Evolutionary conservation across 1,140 invertebrate genomes (phyloP).

Genomic region (Dreissena polymorpha): DNA sequence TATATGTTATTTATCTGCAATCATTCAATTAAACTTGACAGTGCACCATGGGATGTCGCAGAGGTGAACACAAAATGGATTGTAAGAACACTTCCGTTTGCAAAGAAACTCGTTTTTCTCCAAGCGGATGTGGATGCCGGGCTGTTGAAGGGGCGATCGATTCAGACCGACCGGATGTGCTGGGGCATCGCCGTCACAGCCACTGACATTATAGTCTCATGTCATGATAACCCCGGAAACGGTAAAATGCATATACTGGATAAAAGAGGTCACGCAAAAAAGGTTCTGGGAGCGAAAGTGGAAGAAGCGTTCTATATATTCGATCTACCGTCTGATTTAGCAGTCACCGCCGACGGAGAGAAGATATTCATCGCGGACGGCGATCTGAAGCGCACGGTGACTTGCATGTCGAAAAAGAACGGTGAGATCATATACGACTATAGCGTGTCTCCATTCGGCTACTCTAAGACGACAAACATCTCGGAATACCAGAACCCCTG

Average conservation of each 20-base stretch:
- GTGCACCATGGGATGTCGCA: conserved; percentile 45
- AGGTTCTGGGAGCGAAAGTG: conserved; percentile 35
- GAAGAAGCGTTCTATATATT: conserved; percentile 13
- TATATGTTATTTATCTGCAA: conserved; percentile 16
- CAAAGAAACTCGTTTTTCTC: conserved; percentile 39
- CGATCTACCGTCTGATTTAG: conserved; percentile 41
- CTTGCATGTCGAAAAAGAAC: conserved; percentile 36
- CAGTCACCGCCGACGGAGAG: conserved; percentile 25
- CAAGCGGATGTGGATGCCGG: conserved; percentile 38
- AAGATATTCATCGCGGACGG: conserved; percentile 45
- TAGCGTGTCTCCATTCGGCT: conserved; percentile 26
- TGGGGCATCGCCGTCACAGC: conserved; percentile 34
- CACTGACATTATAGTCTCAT: conserved; percentile 30
- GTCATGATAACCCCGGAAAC: conserved; percentile 46
- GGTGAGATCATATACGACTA: conserved; percentile 49
- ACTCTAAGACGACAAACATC: conserved; percentile 13
- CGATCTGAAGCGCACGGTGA: conserved; percentile 35
- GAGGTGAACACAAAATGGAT: conserved; percentile 45
- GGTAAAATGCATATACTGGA: conserved; percentile 45
- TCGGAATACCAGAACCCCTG: conserved; percentile 34
- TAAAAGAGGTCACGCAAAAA: conserved; percentile 43
- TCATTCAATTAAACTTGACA: conserved; percentile 20
- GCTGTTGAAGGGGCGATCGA: conserved; percentile 23
- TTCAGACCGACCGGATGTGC: conserved; percentile 49
- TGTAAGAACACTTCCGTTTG: conserved; percentile 31